Evolutionary conservation across 2,797 vertebrate genomes (phyloP).

Genomic region (Lutjanus argentimaculatus): DNA sequence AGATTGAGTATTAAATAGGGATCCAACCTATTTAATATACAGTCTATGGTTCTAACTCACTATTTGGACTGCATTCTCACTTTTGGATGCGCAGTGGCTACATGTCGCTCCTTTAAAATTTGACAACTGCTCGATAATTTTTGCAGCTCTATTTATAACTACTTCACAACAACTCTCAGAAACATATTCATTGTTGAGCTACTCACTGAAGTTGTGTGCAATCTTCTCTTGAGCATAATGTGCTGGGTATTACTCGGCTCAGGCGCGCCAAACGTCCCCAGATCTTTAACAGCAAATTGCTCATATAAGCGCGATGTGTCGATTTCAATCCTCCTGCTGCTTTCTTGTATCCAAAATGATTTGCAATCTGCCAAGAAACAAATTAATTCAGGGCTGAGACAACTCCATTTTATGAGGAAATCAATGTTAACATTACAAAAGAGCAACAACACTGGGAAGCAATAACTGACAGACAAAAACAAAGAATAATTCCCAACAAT

Average conservation of each 20-base stretch:
- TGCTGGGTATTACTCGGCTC: conserved; percentile 71
- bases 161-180: conserved; percentile 2
- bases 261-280: accelerated
- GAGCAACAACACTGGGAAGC: conserved; percentile 7
- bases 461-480: conserved; percentile 9
- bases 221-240: conserved; percentile 88
- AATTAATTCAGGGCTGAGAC: conserved; percentile 42
- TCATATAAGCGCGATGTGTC: conserved; percentile 77
- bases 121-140: too few species aligned
- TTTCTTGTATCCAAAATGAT: conserved; percentile 83
- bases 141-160: neutral
- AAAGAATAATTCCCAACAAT: conserved; percentile 26
- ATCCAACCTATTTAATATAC: too few species aligned
- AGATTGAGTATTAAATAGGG: too few species aligned
- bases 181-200: conserved; percentile 9
- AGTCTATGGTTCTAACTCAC: too few species aligned
- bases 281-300: conserved; percentile 83
- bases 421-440: conserved; percentile 53
- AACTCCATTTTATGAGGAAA: conserved; percentile 42
- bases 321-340: conserved; percentile 72
- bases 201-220: conserved; percentile 89
- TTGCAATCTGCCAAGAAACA: conserved; percentile 83
- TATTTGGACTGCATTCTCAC: too few species aligned
- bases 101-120: too few species aligned
- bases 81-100: too few species aligned